Evolutionary conservation across 2,797 vertebrate genomes (phyloP).

Genomic region (Remorina albescens): DNA sequence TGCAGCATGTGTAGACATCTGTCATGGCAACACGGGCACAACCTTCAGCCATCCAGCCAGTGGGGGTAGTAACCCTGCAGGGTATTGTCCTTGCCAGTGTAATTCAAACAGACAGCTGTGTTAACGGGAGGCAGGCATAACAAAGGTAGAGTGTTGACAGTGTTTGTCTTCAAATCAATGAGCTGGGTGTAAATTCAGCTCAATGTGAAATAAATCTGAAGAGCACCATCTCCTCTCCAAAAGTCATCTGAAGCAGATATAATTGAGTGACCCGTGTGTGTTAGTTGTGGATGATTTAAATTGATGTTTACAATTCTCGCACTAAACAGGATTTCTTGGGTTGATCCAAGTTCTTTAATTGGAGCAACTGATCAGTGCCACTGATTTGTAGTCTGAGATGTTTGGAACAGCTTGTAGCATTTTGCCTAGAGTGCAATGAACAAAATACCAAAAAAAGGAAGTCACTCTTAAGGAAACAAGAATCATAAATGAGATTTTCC

Average conservation of each 20-base stretch:
- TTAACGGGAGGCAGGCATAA: slow-evolving; percentile 47
- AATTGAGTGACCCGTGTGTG: neutral
- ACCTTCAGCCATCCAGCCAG: slow-evolving; percentile 58
- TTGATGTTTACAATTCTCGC: slow-evolving; percentile 26
- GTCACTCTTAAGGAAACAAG: neutral
- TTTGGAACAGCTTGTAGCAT: slow-evolving; percentile 34
- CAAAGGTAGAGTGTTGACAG: slow-evolving; percentile 26
- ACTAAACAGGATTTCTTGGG: slow-evolving; percentile 20
- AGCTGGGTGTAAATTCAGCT: slow-evolving; percentile 21
- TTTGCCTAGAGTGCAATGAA: slow-evolving; percentile 16
- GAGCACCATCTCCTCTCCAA: slow-evolving; percentile 15
- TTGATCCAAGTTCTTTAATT: slow-evolving; percentile 42
- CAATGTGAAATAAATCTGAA: slow-evolving; percentile 27
- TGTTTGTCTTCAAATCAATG: slow-evolving; percentile 46
- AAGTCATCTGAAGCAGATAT: slow-evolving; percentile 22
- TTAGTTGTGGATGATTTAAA: slow-evolving; percentile 11
- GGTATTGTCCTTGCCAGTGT: slow-evolving; percentile 52
- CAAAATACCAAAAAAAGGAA: neutral
- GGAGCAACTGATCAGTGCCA: slow-evolving; percentile 28
- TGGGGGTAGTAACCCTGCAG: slow-evolving; percentile 61
- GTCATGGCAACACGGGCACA: slow-evolving; percentile 76
- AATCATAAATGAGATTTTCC: too few relatives aligned
- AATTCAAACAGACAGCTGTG: slow-evolving; percentile 66
- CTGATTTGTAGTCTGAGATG: slow-evolving; percentile 19
- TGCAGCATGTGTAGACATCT: slow-evolving; percentile 55